These are phyloP conservation scores for Neopipo cinnamomea DNA, from an alignment of 2,113 vertebrate genomes.

Conservation along the genomic window DNA sequence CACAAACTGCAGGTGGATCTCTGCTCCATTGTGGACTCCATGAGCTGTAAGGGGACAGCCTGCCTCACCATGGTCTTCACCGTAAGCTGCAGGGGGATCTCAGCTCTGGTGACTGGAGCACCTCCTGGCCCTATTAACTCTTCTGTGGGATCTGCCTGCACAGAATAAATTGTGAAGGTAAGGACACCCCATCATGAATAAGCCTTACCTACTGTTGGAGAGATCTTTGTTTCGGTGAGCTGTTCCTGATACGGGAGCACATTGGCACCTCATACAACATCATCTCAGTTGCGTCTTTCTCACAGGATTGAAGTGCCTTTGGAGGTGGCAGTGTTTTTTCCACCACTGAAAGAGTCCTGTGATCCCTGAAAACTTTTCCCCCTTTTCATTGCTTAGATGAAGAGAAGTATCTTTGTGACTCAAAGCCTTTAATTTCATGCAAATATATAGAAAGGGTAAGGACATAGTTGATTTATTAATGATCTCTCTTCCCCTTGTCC, in stretches of 20 bases:
- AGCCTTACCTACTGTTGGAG: background rate
- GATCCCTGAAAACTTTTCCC: background rate
- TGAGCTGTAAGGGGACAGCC: background rate
- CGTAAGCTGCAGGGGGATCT: background rate
- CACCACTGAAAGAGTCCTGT: background rate
- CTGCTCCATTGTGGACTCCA: background rate
- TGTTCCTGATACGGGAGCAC: background rate
- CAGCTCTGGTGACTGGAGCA: background rate
- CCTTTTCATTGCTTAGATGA: background rate
- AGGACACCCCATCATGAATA: background rate
- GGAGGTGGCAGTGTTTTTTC: background rate
- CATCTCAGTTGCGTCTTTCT: background rate
- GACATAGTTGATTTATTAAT: background rate
- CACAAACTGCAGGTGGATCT: background rate
- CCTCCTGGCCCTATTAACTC: background rate
- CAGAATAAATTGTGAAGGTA: background rate
- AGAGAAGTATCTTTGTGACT: background rate
- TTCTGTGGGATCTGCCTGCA: background rate
- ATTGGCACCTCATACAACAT: background rate
- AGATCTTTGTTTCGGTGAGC: background rate
- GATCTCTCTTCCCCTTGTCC: background rate
- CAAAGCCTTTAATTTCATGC: background rate
- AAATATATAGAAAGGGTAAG: background rate
- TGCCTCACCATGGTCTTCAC: background rate
- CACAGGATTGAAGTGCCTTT: background rate